These are phyloP conservation scores for Cynocephalus volans DNA, from an alignment of 2,113 vertebrate species.

Conservation along the genomic window DNA sequence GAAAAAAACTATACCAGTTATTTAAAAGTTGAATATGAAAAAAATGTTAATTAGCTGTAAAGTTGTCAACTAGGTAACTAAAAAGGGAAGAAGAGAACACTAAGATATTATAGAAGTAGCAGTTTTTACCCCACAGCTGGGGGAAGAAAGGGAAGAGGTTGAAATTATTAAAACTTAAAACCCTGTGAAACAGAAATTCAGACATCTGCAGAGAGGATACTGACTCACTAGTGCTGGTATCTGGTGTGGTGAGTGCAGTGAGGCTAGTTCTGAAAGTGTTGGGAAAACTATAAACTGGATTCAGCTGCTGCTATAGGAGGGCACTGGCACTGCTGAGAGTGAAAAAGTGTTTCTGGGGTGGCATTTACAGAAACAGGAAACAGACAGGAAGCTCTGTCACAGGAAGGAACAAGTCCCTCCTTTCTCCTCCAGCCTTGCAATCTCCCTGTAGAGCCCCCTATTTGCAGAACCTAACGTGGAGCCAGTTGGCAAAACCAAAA, in stretches of 20 bases:
- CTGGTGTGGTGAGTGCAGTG: not conserved
- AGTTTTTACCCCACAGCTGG: not conserved
- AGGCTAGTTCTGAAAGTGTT: not conserved
- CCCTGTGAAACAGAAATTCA: not conserved
- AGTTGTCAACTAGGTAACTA: constrained; percentile 8
- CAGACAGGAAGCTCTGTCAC: not conserved
- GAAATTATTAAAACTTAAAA: constrained; percentile 47
- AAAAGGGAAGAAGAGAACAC: constrained; percentile 13
- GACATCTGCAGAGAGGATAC: not conserved
- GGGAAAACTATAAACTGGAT: not conserved
- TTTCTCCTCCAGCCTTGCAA: not conserved
- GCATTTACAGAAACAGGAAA: not conserved
- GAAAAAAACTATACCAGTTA: constrained; percentile 35
- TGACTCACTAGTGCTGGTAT: not conserved
- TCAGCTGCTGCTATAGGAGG: not conserved
- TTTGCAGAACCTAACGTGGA: constrained; percentile 41
- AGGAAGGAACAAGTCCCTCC: not conserved
- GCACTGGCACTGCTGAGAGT: not conserved
- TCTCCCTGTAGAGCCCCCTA: not conserved
- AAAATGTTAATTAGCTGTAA: not conserved
- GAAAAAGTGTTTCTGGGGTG: not conserved
- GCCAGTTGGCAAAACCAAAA: constrained; percentile 51
- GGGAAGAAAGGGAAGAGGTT: not conserved
- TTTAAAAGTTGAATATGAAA: constrained; percentile 44
- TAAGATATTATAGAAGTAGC: not conserved